Conservation (phyloP, 2,797 vertebrate species). For the Micropoecilia bifurca region DNA sequence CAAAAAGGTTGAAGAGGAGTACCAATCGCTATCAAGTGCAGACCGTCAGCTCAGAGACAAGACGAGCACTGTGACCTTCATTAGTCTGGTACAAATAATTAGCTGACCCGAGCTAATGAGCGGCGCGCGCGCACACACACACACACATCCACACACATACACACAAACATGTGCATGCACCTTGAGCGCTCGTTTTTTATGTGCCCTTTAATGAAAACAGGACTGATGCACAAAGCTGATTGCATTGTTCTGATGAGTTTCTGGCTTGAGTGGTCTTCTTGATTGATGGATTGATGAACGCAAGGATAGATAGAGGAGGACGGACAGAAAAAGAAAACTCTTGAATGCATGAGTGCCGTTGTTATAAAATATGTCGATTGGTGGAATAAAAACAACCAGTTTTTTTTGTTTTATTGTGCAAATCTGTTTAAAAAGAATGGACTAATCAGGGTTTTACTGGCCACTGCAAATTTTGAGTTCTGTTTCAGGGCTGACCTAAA, state of each 20-base stretch:
- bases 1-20: constrained; percentile 75
- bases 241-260: constrained; percentile 78
- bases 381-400: constrained; percentile 13
- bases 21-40: constrained; percentile 80
- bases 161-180: constrained; percentile 26
- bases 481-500: neutral
- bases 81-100: constrained; percentile 84
- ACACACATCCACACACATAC: constrained; percentile 21
- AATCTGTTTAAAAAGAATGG: constrained; percentile 11
- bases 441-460: neutral
- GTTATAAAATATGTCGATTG: constrained; percentile 24
- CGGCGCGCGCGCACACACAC: constrained; percentile 31
- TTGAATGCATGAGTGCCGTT: constrained; percentile 36
- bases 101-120: constrained; percentile 83
- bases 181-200: constrained; percentile 59
- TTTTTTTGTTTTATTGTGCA: constrained; percentile 31
- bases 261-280: constrained; percentile 66
- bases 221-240: constrained; percentile 68
- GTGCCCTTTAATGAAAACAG: constrained; percentile 76
- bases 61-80: constrained; percentile 82
- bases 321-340: constrained; percentile 48
- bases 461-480: neutral
- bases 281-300: constrained; percentile 63
- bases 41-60: constrained; percentile 69
- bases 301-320: constrained; percentile 35